Conservation (phyloP, 2,113 vertebrate genomes). For the Sinocyclocheilus anophthalmus region DNA sequence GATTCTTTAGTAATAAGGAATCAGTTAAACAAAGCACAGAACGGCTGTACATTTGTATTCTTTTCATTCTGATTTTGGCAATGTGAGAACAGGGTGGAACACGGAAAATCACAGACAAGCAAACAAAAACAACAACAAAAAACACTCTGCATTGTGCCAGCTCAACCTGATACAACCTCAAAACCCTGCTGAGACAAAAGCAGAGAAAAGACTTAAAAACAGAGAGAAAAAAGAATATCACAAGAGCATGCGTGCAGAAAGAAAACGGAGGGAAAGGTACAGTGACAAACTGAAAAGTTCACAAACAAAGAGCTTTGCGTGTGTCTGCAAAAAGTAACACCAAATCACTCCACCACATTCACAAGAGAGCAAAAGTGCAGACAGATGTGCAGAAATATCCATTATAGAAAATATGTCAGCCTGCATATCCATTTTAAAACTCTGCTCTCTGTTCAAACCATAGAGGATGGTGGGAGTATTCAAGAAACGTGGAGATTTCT, state of each 20-base stretch:
- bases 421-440: neutral
- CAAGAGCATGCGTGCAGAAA: conserved; percentile 18
- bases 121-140: neutral
- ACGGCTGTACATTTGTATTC: neutral
- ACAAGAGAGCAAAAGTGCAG: conserved; percentile 17
- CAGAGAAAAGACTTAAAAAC: neutral
- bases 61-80: neutral
- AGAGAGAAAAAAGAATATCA: conserved; percentile 13
- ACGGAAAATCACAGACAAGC: neutral
- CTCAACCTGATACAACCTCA: conserved; percentile 20
- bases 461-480: neutral
- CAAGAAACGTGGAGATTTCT: neutral
- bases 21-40: neutral
- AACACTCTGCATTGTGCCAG: neutral
- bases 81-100: neutral
- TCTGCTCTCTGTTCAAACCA: neutral
- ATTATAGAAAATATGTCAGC: conserved; percentile 7
- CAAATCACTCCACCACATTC: neutral
- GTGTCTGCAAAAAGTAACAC: conserved; percentile 21
- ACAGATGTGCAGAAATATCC: conserved; percentile 1
- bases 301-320: neutral
- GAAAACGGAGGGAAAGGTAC: conserved; percentile 7
- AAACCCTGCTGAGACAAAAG: conserved; percentile 15
- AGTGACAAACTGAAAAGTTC: conserved; percentile 29
- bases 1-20: neutral